Evolutionary conservation across 1,140 invertebrate genomes (phyloP), one percentile per base, ranked within the genome.

Genomic region (Saccostrea glomerata): DNA sequence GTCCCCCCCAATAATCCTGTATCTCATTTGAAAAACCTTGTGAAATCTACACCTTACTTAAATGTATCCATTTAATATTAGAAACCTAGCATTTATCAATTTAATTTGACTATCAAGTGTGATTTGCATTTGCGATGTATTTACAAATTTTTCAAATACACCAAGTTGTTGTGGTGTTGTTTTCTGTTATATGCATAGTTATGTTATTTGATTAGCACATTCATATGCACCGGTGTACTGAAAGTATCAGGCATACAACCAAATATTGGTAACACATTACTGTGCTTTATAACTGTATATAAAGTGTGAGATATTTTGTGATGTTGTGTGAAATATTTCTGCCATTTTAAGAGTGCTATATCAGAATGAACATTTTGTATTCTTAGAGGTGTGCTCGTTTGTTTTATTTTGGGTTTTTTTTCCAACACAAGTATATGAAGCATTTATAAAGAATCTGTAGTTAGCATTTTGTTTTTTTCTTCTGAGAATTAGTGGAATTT

Each of bases 191-290:
- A 9, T 36, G 12, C 12, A 6, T 36, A 13, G 15, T 36, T 15
- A 30, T 77, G 70, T 40, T 73, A 25, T 30, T 77, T 30, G 70
- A 77, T 15, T 36, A 36, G 2, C 12, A 77, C 70, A 30, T 30
- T 25, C 70, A 36, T 17, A n/a, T 77, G 70, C 70, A 77, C 70
- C 70, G 70, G 70, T 77, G 70, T 77, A 36, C 30, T 77, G 47
- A 47, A 47, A 47, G 47, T 47, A 47, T 47, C 47, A 47, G 47
- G 47, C 47, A 63, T 17, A 63, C n/a, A 63, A 63, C 58, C 58
- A 60, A 60, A 20, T 60, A 60, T n/a, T 63, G 58, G 58, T 63
- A n/a, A 1, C 58, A 63, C 15, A 7, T 63, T 63, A 63, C 17
- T 63, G n/a, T 63, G 58, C 58, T 63, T 63, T 20, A 63, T 63